Conservation (phyloP, 2,888 invertebrate genomes). For the Drosophila tanythrix region DNA sequence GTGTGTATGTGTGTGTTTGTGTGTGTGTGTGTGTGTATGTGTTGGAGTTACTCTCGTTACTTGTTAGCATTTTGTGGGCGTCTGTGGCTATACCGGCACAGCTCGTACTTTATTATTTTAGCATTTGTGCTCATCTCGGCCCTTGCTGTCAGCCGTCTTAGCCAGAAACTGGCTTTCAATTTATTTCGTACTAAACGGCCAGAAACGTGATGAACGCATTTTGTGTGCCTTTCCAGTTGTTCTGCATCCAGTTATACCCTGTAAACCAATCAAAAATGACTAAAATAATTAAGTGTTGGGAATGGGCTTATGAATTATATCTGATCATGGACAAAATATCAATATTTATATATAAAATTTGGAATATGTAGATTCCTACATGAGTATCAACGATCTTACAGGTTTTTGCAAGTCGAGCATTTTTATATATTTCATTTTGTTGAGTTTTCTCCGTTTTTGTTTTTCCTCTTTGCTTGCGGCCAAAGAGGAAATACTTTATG, state of each 20-base stretch:
- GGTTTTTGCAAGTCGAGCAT: conserved; percentile 5
- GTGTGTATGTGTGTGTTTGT: background rate
- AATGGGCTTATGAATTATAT: background rate
- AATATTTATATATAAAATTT: background rate
- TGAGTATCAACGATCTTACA: background rate
- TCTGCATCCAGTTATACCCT: conserved; percentile 23
- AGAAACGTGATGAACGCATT: conserved; percentile 76
- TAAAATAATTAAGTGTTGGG: background rate
- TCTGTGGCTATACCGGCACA: conserved; percentile 41
- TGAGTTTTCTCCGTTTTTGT: background rate
- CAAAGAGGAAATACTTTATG: conserved; percentile 72
- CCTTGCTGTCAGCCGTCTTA: conserved; percentile 14
- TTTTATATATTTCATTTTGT: background rate
- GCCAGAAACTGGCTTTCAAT: conserved; percentile 44
- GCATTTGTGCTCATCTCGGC: conserved; percentile 36
- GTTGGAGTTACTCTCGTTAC: conserved; percentile 51
- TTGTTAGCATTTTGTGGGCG: conserved; percentile 74
- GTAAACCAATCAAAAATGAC: background rate
- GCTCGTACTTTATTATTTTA: conserved; percentile 49
- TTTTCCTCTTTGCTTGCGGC: conserved; percentile 34
- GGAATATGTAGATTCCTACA: too few species aligned
- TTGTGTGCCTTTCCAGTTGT: conserved; percentile 31
- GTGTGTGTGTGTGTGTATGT: conserved; percentile 5
- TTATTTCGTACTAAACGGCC: conserved; percentile 65
- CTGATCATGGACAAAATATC: background rate